Evolutionary conservation across 2,797 vertebrate species (phyloP), one percentile per base, ranked within the genome.

Genomic region (Sitta carolinensis): DNA sequence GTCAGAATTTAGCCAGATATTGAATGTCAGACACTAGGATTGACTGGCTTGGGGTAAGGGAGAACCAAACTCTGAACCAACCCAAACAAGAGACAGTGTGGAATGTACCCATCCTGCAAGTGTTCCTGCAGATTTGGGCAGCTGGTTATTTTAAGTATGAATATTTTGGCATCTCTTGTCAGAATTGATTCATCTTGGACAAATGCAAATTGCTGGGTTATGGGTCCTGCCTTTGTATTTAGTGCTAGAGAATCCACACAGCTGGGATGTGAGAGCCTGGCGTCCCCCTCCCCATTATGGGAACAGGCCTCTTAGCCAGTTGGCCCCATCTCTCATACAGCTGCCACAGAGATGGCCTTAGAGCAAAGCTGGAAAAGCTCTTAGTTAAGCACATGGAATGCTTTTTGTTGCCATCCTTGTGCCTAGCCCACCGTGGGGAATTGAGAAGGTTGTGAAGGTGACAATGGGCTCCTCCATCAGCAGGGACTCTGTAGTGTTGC

Each of bases 81-180:
- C 10, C 4, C 10, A 67, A 66, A 36, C 13, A 83, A 23, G 40
- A 38, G 16, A 22, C 22, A 80, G 15, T 0, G 2, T 51, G 15
- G 27, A 27, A 5, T 9, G 6, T 29, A 38, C 16, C 7, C 8
- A 13, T 40, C 12, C 23, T 54, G 3, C 0, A 0, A 10, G 10
- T 42, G 14, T 14, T 26, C 8, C 48, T 38, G 22, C 17, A 61
- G 17, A 11, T 10, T 10, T 40, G 32, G 26, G 47, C 21, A 82
- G 29, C 12, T 57, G 26, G 16, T 36, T 57, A 4, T 84, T 72
- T 79, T 34, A 75, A 57, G 52, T 18, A 40, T 0, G 0, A 78
- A 14, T 19, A 5, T 36, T 77, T 17, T 29, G 32, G 4, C 73
- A 36, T 72, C 34, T 78, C n/a, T 75, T 57, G 22, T 48, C 32